A percentile compares a stretch with the other conserved stretches of the same genome.
phyloP scores from a whole-genome alignment of 2,113 vertebrate genomes.

The Colinus virginianus region DNA sequence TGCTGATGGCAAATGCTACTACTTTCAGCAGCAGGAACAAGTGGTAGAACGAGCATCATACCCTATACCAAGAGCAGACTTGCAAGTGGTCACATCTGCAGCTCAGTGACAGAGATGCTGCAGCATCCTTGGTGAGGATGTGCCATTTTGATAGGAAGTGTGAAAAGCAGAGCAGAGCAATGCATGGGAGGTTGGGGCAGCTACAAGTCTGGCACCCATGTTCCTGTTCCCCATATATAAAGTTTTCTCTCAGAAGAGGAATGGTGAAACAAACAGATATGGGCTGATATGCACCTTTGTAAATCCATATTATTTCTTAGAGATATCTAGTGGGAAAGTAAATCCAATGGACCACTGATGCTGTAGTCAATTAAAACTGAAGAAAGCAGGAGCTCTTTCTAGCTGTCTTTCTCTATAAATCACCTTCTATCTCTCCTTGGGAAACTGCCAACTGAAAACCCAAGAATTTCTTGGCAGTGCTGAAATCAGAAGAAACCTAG shows the following conservation, averaged over 20 bases:
- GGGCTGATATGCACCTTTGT: background rate
- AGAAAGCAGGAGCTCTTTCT: conserved; percentile 56
- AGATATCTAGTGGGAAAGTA: background rate
- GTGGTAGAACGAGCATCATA: background rate
- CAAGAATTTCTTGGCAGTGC: conserved; percentile 62
- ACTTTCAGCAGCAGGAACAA: background rate
- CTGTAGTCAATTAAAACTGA: conserved; percentile 60
- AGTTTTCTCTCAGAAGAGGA: background rate
- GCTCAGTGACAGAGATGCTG: accelerated
- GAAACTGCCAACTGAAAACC: conserved; percentile 56
- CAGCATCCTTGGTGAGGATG: background rate
- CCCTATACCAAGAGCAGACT: background rate
- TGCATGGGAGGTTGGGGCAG: background rate
- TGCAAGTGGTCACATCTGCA: background rate
- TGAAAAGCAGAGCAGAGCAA: background rate
- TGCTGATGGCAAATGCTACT: background rate
- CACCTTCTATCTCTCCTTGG: conserved; percentile 36
- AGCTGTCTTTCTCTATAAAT: conserved; percentile 65
- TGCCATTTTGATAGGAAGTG: background rate
- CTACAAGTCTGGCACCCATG: background rate
- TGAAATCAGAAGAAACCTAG: conserved; percentile 31
- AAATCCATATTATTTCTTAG: background rate
- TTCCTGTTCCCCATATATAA: background rate
- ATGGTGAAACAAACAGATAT: background rate
- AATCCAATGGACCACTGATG: conserved; percentile 38